Evolutionary conservation across 2,797 vertebrate species (phyloP), one percentile per base, ranked within the genome.

Genomic region (Phrynocephalus guinanensis): DNA sequence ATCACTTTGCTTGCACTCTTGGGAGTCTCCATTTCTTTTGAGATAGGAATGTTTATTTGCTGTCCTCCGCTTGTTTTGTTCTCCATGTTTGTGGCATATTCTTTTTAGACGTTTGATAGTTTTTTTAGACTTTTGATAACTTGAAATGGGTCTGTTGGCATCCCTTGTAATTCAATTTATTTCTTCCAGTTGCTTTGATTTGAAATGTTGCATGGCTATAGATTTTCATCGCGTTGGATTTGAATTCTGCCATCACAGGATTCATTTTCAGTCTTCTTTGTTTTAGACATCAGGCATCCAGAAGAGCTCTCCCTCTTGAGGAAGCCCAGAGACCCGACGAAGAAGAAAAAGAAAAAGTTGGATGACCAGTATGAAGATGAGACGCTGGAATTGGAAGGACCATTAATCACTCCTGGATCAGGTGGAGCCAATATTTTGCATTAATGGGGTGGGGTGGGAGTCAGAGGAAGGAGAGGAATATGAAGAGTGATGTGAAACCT

Each of bases 321-420:
- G 93, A 99, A 99, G 95, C 98, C 99, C 88, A 97, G 98, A 92
- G 99, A 99, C 96, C 98, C 99, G 2, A 99, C 98, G 20, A 99
- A 99, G 98, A 99, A 99, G 95, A 99, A 99, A 97, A 99, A 99
- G 98, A 99, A 99, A 97, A 96, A 99, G 92, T 78, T 97, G 90
- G 97, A 97, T 50, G 99, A 99, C 86, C 98, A 99, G 24, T 96
- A 94, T 0, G 99, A 99, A 92, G 97, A 97, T 8, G 98, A 98
- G 6, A 96, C 98, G 38, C 96, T 99, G 68, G 98, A 99, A 94
- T 93, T 99, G 91, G 98, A 99, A 93, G 99, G 98, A 77, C 98
- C 98, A 0, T 97, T 99, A 92, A 97, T 99, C 90, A 99, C 99
- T 0, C 99, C 99, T 0, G 99, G 99, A 95, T 99, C 99, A 89